Evolutionary conservation across 1,140 invertebrate genomes (phyloP).

Genomic region (Cotesia typhae): DNA sequence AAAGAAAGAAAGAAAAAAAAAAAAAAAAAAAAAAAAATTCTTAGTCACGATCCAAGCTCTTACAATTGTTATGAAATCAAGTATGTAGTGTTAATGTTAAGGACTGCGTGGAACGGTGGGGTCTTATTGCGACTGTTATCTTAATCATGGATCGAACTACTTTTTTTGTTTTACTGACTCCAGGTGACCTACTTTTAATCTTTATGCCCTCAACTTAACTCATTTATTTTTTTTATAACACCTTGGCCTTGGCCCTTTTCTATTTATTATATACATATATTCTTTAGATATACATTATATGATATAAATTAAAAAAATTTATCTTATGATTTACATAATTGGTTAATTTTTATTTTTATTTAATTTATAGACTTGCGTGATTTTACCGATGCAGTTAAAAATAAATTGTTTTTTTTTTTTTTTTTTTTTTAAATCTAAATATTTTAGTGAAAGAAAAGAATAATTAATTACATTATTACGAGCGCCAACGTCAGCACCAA

Average conservation of each 20-base stretch:
- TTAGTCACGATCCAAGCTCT: slow-evolving; percentile 10
- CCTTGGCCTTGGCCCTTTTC: slow-evolving; percentile 63
- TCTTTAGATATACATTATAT: too few relatives aligned
- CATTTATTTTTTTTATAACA: slow-evolving; percentile 38
- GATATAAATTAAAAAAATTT: too few relatives aligned
- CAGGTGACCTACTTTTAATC: slow-evolving; percentile 50
- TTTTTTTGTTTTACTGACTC: slow-evolving; percentile 48
- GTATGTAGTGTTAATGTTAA: too few relatives aligned
- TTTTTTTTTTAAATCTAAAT: neutral
- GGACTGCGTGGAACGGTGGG: neutral
- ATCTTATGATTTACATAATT: too few relatives aligned
- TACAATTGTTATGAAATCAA: slow-evolving; percentile 15
- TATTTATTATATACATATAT: too few relatives aligned
- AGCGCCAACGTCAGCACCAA: slow-evolving; percentile 90
- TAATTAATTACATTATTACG: slow-evolving; percentile 84
- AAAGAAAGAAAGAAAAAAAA: too few relatives aligned
- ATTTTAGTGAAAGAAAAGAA: neutral
- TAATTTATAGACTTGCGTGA: too few relatives aligned
- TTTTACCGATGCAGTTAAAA: neutral
- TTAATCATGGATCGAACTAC: slow-evolving; percentile 38
- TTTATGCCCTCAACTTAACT: slow-evolving; percentile 2
- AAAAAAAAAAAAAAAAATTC: slow-evolving; percentile 40
- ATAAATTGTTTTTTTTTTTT: neutral
- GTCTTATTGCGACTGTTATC: slow-evolving; percentile 2
- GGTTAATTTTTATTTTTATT: too few relatives aligned